Percentiles rank a stretch among this genome's conserved stretches.
Conservation (phyloP, 2,113 vertebrate genomes). For the Harpagus bidentatus region DNA sequence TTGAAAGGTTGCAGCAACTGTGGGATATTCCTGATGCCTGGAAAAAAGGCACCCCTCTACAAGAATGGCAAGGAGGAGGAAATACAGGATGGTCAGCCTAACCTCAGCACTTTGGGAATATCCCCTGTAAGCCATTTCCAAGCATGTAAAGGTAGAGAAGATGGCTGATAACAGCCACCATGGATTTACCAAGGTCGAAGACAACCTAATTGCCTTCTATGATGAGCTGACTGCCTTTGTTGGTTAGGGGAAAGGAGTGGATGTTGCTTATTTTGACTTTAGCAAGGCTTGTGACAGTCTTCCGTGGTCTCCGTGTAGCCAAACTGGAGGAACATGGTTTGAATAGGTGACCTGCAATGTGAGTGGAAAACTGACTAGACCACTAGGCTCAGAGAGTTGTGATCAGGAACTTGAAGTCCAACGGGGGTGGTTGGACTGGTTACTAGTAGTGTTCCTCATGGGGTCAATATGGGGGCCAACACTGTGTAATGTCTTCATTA, state of each 20-base stretch:
- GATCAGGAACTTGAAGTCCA: not conserved
- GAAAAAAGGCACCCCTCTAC: not conserved
- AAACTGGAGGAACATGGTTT: not conserved
- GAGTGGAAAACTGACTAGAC: not conserved
- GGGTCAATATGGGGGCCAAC: not conserved
- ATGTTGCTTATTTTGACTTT: not conserved
- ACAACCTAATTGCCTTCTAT: not conserved
- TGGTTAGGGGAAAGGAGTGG: not conserved
- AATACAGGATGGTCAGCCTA: not conserved
- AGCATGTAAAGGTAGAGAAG: not conserved
- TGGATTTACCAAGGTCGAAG: not conserved
- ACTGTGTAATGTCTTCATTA: not conserved
- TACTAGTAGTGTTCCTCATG: not conserved
- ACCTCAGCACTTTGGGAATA: not conserved
- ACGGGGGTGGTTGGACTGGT: not conserved
- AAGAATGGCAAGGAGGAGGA: not conserved
- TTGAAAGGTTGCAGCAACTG: not conserved
- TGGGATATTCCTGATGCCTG: not conserved
- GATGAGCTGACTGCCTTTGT: not conserved
- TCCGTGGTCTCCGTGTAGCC: not conserved
- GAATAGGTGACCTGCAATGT: not conserved
- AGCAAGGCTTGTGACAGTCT: not conserved
- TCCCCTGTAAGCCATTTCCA: not conserved
- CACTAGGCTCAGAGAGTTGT: not conserved
- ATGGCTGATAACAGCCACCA: not conserved